Evolutionary conservation across 2,888 invertebrate species (phyloP).

Genomic region (Hoplodrina blanda): DNA sequence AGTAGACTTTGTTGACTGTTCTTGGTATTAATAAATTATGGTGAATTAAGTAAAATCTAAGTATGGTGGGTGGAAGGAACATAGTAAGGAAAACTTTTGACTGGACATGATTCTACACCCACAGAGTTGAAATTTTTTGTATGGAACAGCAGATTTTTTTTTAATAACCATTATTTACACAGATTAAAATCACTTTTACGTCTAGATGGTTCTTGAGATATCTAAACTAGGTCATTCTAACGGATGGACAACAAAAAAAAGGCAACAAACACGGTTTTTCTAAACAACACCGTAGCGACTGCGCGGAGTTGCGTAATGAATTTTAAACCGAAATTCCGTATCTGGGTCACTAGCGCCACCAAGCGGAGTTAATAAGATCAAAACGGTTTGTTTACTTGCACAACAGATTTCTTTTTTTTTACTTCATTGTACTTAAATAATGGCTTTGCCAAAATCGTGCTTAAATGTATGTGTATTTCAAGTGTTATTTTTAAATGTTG

Average conservation of each 20-base stretch:
- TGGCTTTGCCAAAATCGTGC: slow-evolving; percentile 51
- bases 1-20: too few species aligned
- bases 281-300: slow-evolving; percentile 35
- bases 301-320: slow-evolving; percentile 67
- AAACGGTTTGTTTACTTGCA: slow-evolving; percentile 73
- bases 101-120: too few species aligned
- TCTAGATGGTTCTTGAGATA: background rate
- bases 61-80: too few species aligned
- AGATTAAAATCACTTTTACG: too few species aligned
- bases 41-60: too few species aligned
- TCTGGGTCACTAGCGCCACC: slow-evolving; percentile 69
- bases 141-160: too few species aligned
- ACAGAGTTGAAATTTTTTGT: too few species aligned
- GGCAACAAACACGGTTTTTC: slow-evolving; percentile 38
- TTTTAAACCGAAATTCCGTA: slow-evolving; percentile 65
- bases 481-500: slow-evolving; percentile 7
- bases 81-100: too few species aligned
- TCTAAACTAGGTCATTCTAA: slow-evolving; percentile 35
- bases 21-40: too few species aligned
- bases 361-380: slow-evolving; percentile 67
- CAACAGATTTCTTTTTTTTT: slow-evolving; percentile 68
- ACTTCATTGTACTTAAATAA: slow-evolving; percentile 56
- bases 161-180: too few species aligned
- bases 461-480: slow-evolving; percentile 3
- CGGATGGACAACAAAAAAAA: slow-evolving; percentile 34